Percentiles rank a stretch among this genome's conserved stretches.
phyloP scores from a whole-genome alignment of 2,113 vertebrate genomes.

The Myiozetetes cayanensis region DNA sequence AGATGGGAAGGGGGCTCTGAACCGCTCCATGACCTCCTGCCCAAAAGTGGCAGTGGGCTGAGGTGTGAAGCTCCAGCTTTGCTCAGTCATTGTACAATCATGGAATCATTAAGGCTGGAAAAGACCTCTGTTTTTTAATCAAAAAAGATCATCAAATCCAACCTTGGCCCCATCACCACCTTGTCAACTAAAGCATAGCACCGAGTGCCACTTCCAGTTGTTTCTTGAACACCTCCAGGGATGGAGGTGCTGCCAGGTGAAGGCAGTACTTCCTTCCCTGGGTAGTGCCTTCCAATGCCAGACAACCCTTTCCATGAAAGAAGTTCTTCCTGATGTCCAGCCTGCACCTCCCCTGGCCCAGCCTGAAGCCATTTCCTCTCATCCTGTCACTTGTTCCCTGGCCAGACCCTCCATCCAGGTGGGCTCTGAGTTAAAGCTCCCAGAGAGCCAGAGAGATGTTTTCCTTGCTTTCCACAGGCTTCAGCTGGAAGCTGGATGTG shows the following conservation, averaged over 20 bases:
- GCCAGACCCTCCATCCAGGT: neutral
- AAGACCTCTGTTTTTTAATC: no score
- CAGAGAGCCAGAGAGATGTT: neutral
- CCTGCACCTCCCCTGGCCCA: neutral
- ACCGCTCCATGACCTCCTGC: neutral
- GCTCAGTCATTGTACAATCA: neutral
- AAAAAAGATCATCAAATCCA: neutral
- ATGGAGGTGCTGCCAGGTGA: no score
- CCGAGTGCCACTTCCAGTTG: neutral
- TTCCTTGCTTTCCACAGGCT: neutral
- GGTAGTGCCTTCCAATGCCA: neutral
- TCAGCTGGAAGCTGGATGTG: neutral
- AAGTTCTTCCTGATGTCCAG: neutral
- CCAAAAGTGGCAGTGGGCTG: rapidly evolving
- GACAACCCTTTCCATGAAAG: neutral
- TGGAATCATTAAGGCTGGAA: neutral
- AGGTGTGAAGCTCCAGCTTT: neutral
- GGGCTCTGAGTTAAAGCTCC: neutral
- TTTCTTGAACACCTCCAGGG: neutral
- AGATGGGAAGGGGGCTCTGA: neutral
- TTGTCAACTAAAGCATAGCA: neutral
- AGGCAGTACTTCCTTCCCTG: no score
- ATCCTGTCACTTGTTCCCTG: neutral
- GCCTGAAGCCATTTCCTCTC: neutral
- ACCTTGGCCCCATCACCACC: neutral